phyloP scores from a whole-genome alignment of 2,888 invertebrate genomes.

The Agonopterix subpropinquella region DNA sequence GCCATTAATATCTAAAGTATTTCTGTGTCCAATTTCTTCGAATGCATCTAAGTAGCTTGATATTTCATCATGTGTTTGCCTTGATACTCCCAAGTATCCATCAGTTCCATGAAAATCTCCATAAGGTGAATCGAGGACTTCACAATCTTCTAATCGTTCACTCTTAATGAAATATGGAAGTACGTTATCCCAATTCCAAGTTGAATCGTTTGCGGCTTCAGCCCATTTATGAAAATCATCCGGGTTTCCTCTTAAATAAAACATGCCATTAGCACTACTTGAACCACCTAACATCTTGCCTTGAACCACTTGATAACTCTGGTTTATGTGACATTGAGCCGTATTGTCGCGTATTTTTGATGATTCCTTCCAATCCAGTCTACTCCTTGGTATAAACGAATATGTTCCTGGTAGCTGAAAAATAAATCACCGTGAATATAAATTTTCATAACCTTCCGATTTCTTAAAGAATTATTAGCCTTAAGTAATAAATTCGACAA shows the following conservation, averaged over 20 bases:
- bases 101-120: slow-evolving; percentile 35
- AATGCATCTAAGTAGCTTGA: slow-evolving; percentile 42
- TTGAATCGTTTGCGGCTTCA: slow-evolving; percentile 69
- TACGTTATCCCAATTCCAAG: slow-evolving; percentile 40
- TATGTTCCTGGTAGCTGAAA: too few relatives aligned
- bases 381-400: too few relatives aligned
- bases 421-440: too few relatives aligned
- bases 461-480: too few relatives aligned
- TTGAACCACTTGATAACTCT: slow-evolving; percentile 27
- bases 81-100: slow-evolving; percentile 30
- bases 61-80: slow-evolving; percentile 39
- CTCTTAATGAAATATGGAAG: slow-evolving; percentile 40
- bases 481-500: too few relatives aligned
- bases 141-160: slow-evolving; percentile 24
- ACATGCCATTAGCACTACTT: slow-evolving; percentile 77
- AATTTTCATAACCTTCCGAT: too few relatives aligned
- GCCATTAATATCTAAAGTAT: slow-evolving; percentile 34
- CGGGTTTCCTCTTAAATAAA: slow-evolving; percentile 77
- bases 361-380: too few relatives aligned
- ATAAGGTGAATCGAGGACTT: slow-evolving; percentile 28
- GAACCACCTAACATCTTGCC: slow-evolving; percentile 78
- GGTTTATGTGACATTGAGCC: too few relatives aligned
- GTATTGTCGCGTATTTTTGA: too few relatives aligned
- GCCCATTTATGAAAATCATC: slow-evolving; percentile 79
- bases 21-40: slow-evolving; percentile 31